Evolutionary conservation across 1,140 invertebrate genomes (phyloP), one percentile per base, ranked within the genome.

Genomic region (Neuroterus valhalla): DNA sequence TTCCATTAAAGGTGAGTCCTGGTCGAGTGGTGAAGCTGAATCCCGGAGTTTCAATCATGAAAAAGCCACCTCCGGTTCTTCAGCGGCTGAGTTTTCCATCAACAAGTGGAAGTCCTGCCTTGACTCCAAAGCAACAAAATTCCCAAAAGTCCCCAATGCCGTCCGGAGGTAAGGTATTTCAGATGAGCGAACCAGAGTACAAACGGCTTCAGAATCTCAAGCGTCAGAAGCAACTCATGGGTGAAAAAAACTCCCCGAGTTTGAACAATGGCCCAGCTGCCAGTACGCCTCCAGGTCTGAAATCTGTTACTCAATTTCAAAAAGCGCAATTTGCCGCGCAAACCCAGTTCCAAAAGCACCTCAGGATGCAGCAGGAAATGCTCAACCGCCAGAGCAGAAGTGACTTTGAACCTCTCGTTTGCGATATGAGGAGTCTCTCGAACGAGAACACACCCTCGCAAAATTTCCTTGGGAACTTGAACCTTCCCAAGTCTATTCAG

Each of bases 391-490:
- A 89, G 52, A 89, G 84, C 19, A 83, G 88, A 5, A 84, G 89
- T 31, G 89, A 89, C 17, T 91, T 91, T 74, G 88, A 89, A 67
- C 90, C 90, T 5, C 72, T 91, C 11, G 90, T 91, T 62, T 91
- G 89, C 76, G 90, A 91, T 72, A 84, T 90, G 0, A 78, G 90
- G 38, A 78, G 85, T 19, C 68, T 86, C 23, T 79, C 85, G 2
- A 89, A 89, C 46, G 87, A 90, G 66, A 89, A 87, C 69, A 87
- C 77, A 0, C 84, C 88, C 2, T 85, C 87, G n/a, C 89, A 90
- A 68, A 90, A 87, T 77, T 68, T 90, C 17, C 67, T 90, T 43
- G 87, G 87, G 23, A 89, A 88, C 71, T 72, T 90, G 38, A 89
- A 90, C 75, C 76, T 90, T 70, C 89, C 89, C 4, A 90, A 90